phyloP scores from a whole-genome alignment of 2,888 invertebrate genomes.

The Coelinius sp. region DNA sequence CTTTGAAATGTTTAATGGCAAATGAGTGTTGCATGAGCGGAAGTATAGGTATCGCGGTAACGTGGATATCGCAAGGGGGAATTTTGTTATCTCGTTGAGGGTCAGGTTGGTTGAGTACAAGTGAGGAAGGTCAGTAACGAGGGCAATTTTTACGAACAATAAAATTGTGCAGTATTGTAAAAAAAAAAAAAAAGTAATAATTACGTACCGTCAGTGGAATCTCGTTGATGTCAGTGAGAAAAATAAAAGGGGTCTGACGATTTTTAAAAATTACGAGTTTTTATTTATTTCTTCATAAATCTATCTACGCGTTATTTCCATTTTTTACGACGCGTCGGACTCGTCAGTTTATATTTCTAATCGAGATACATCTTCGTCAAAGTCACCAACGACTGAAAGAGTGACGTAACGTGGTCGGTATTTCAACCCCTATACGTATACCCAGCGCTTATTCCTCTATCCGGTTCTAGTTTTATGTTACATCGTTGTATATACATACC shows the following conservation, averaged over 20 bases:
- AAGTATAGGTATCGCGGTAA: not conserved
- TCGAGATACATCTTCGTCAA: slow-evolving; percentile 39
- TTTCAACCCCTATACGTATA: not conserved
- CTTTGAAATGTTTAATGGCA: not conserved
- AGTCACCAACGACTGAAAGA: slow-evolving; percentile 29
- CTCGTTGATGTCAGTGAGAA: not conserved
- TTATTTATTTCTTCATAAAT: not conserved
- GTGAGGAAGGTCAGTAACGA: slow-evolving; percentile 39
- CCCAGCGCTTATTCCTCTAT: no score
- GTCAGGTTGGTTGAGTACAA: slow-evolving; percentile 33
- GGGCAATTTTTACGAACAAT: slow-evolving; percentile 29
- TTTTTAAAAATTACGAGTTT: not conserved
- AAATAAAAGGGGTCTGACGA: not conserved
- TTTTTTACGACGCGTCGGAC: slow-evolving; percentile 3
- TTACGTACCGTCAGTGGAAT: not conserved
- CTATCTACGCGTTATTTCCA: not conserved
- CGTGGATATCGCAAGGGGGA: not conserved
- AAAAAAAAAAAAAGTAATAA: not conserved
- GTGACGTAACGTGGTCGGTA: slow-evolving; percentile 25
- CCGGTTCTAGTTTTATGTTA: not conserved
- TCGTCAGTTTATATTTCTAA: slow-evolving; percentile 22
- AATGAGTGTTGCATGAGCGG: not conserved
- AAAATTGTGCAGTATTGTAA: not conserved
- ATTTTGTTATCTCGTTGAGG: slow-evolving; percentile 32
- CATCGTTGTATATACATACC: not conserved